Evolutionary conservation across 2,888 invertebrate genomes (phyloP).

Genomic region (Cristatella mucedo): DNA sequence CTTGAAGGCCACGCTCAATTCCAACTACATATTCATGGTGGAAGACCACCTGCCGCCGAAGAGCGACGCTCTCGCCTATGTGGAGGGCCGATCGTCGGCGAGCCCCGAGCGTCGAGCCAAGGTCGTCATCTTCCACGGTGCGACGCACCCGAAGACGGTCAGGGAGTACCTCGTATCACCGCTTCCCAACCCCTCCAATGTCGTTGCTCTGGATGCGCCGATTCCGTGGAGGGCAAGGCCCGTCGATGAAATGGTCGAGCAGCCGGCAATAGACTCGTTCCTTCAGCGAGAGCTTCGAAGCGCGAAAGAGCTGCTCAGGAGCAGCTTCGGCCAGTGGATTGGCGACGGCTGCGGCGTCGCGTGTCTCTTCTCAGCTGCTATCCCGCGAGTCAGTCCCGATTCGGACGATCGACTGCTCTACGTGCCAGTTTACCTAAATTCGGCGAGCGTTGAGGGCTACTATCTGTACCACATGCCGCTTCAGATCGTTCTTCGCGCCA

Average conservation of each 20-base stretch:
- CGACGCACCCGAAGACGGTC: neutral
- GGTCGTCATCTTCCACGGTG: constrained; percentile 3
- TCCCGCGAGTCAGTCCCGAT: neutral
- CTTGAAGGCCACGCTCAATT: neutral
- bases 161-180: constrained; percentile 3
- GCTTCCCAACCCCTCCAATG: neutral
- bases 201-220: neutral
- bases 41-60: constrained; percentile 3
- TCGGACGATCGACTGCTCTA: neutral
- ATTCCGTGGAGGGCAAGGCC: constrained; percentile 4
- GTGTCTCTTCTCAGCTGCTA: no score
- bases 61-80: neutral
- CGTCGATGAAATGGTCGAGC: neutral
- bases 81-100: neutral
- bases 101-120: neutral
- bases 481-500: neutral
- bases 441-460: neutral
- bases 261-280: neutral
- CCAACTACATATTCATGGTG: constrained; percentile 3
- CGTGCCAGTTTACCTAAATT: neutral
- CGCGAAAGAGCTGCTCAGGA: no score
- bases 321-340: no score
- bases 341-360: no score
- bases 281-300: no score
- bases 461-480: constrained; percentile 3